A percentile compares a stretch with the other conserved stretches of the same genome.
Evolutionary conservation across 1,140 invertebrate species (phyloP).

Genomic region (Hyles euphorbiae): DNA sequence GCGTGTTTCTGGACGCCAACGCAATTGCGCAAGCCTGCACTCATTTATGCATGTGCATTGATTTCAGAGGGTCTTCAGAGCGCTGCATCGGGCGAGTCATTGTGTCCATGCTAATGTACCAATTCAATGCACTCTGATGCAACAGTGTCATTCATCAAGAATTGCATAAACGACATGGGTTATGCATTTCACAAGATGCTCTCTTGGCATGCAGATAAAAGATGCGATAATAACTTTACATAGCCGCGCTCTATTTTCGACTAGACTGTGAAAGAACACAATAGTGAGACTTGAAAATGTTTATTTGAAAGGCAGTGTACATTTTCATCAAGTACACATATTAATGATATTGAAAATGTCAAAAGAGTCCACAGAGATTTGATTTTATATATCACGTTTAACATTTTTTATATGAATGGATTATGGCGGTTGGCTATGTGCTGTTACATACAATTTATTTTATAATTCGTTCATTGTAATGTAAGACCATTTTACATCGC

Average conservation of each 20-base stretch:
- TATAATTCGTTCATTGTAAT: neutral
- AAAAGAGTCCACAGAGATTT: too few relatives aligned
- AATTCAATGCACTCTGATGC: conserved; percentile 34
- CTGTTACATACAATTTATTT: too few relatives aligned
- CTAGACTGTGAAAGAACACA: neutral
- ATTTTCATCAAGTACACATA: too few relatives aligned
- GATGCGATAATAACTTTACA: conserved; percentile 14
- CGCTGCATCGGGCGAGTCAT: conserved; percentile 27
- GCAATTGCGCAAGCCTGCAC: conserved; percentile 34
- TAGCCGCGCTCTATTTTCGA: neutral
- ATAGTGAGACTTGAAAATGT: too few relatives aligned
- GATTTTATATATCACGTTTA: too few relatives aligned
- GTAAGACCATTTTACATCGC: conserved; percentile 12
- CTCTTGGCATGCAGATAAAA: conserved; percentile 15
- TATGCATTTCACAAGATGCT: conserved; percentile 18
- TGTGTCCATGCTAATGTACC: conserved; percentile 45
- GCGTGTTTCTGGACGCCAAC: conserved; percentile 25
- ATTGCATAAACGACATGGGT: conserved; percentile 32
- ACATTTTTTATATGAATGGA: too few relatives aligned
- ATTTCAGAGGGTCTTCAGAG: conserved; percentile 35
- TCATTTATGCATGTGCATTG: conserved; percentile 39
- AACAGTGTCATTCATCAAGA: conserved; percentile 30
- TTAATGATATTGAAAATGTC: too few relatives aligned
- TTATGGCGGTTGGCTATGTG: too few relatives aligned
- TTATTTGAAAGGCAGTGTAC: too few relatives aligned